Base-by-base conservation (phyloP, 2,113 vertebrate genomes). In the Hippoglossus stenolepis region DNA sequence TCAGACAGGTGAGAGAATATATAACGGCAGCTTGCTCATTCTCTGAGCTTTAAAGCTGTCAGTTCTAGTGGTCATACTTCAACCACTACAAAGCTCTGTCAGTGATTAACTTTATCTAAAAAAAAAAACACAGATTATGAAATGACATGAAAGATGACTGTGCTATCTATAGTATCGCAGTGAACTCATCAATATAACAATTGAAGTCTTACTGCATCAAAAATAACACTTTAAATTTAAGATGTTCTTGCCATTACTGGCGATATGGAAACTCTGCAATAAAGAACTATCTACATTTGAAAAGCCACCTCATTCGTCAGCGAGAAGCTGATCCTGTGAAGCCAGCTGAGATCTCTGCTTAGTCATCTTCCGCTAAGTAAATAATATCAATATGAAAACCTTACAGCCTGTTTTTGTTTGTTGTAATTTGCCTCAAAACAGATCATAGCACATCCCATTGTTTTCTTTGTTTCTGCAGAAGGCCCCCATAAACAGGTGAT, bases 1-100 rank as follows among this genome's bases (percentile, higher is more conserved):
- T 91, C 89, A 91, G 45, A 64, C 65, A 85, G 65, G 54, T 85
- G 75, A 64, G 53, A 51, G 60, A 74, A 65, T 79, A 45, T 66
- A 60, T 67, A 47, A 78, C 43, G 61, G 38, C 1, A 7, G 28
- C 65, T 70, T 21, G 9, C 65, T 75, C 35, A 51, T 77, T 76
- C 24, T 69, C 23, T 1, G n/a, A 67, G 20, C 60, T 80, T 80
- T 64, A 71, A 71, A 80, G 65, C 43, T 61, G 49, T 75, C 81
- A 31, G 31, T 31, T 31, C 31, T 31, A 31, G 31, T 31, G 31
- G 31, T 31, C 31, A 31, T 31, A 31, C 31, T 31, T 31, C 31
- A 64, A 28, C 60, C 38, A 40, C 57, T 49, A n/a, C 58, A 40
- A 72, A 66, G 60, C 63, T 15, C 17, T 24, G 53, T 13, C 35